Conservation (phyloP, 1,140 invertebrate species). For the Calephelis virginiensis region DNA sequence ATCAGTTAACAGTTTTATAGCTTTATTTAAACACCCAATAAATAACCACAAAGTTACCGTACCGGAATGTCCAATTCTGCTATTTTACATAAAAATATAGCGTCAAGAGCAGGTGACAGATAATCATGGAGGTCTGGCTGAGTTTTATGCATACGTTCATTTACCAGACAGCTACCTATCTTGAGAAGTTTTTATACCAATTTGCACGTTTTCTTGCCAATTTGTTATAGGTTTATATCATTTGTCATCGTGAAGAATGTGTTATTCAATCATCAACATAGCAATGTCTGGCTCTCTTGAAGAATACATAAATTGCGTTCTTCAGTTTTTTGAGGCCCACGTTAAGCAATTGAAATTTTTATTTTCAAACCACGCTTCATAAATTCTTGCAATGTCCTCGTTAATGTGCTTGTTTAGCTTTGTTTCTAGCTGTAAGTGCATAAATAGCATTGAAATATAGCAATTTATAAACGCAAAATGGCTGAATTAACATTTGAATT, state of each 20-base stretch:
- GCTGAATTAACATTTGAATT: slow-evolving; percentile 26
- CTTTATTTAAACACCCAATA: slow-evolving; percentile 24
- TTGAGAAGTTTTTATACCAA: slow-evolving; percentile 53
- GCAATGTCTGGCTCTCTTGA: slow-evolving; percentile 35
- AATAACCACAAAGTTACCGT: background rate
- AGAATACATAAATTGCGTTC: slow-evolving; percentile 42
- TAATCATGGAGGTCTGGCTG: slow-evolving; percentile 24
- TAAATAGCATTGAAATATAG: slow-evolving; percentile 22
- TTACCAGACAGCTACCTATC: slow-evolving; percentile 48
- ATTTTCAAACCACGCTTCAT: slow-evolving; percentile 37
- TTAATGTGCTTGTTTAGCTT: slow-evolving; percentile 33
- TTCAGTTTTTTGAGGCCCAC: slow-evolving; percentile 37
- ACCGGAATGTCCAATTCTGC: background rate
- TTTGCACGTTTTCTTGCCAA: slow-evolving; percentile 54
- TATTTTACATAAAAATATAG: slow-evolving; percentile 4
- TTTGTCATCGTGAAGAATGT: slow-evolving; percentile 60
- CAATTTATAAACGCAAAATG: slow-evolving; percentile 12
- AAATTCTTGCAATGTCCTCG: slow-evolving; percentile 37
- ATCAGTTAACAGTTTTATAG: slow-evolving; percentile 18
- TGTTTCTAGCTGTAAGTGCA: slow-evolving; percentile 25
- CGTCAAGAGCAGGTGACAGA: slow-evolving; percentile 34
- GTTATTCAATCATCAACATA: slow-evolving; percentile 42
- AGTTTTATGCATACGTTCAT: slow-evolving; percentile 32
- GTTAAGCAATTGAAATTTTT: slow-evolving; percentile 44
- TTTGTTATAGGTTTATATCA: slow-evolving; percentile 59